Evolutionary conservation across 2,888 invertebrate species (phyloP), one percentile per base, ranked within the genome.

Genomic region (Linyphia triangularis): DNA sequence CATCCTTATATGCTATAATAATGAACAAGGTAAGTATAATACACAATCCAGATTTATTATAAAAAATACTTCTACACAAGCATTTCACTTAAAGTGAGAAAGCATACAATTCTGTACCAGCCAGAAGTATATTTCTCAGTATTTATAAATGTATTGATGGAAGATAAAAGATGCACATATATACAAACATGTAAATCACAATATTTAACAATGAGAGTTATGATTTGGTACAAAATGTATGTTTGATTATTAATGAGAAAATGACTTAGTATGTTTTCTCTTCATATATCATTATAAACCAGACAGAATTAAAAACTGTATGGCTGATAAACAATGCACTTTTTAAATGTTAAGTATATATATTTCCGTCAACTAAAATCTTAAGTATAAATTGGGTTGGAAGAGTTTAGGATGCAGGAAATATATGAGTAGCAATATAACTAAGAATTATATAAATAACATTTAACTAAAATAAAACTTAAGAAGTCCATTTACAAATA

Each of bases 21-120:
- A n/a, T n/a, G n/a, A n/a, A n/a, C n/a, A n/a, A n/a, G n/a, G n/a
- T n/a, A n/a, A n/a, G n/a, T n/a, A n/a, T n/a, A n/a, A 51, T 51
- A 51, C 51, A 51, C 16, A 33, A 51, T 9, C 4, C 51, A n/a
- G n/a, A n/a, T 51, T 51, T 51, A 51, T 51, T 51, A 10, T 16
- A 51, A 2, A 51, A 51, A 51, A 51, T 51, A 51, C 13, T n/a
- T n/a, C 5, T n/a, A 51, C 51, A 51, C n/a, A n/a, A n/a, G 3
- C 51, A 51, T 16, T 51, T 51, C 51, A 51, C 9, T 9, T n/a
- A 16, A 51, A 0, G 51, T 16, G 13, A 22, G 6, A 26, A 70
- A 28, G 28, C 26, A 70, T 70, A 70, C 43, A 70, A 43, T 70
- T 70, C 70, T 70, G 70, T 70, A 43, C 70, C 70, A 70, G 70